A percentile compares a stretch with the other conserved stretches of the same genome.
Conservation (phyloP, 2,797 vertebrate species). For the Gymnothorax javanicus region DNA sequence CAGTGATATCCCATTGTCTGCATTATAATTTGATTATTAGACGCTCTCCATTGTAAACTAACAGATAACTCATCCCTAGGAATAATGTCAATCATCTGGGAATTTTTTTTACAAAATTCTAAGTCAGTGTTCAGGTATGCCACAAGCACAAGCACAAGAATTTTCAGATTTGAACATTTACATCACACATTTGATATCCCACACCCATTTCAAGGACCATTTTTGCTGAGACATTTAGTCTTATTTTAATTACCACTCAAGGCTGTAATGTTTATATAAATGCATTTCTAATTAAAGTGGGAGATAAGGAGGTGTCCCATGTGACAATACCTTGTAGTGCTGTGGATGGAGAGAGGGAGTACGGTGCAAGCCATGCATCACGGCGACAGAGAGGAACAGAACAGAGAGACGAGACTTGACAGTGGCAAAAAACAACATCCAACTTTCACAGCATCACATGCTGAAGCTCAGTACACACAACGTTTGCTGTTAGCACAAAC, state of each 20-base stretch:
- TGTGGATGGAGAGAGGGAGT: slow-evolving; percentile 58
- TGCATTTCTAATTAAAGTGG: not conserved
- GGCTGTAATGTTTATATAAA: not conserved
- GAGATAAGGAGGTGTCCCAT: not conserved
- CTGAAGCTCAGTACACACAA: not conserved
- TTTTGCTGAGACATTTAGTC: not conserved
- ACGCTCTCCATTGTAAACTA: too few species aligned
- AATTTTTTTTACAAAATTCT: too few species aligned
- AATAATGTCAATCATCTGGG: too few species aligned
- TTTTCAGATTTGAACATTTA: too few species aligned
- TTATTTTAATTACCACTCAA: not conserved
- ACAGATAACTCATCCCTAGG: too few species aligned
- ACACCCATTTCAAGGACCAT: not conserved
- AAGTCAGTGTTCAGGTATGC: too few species aligned
- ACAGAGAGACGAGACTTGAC: slow-evolving; percentile 20
- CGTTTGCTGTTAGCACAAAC: not conserved
- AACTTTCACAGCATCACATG: not conserved
- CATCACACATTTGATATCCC: too few species aligned
- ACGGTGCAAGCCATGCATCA: not conserved
- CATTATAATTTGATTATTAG: not conserved
- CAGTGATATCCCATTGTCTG: not conserved
- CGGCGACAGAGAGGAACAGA: not conserved
- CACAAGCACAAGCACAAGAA: too few species aligned
- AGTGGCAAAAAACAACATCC: not conserved
- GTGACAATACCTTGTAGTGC: slow-evolving; percentile 74